phyloP scores from a whole-genome alignment of 2,113 vertebrate genomes.

The Scophthalmus maximus region DNA sequence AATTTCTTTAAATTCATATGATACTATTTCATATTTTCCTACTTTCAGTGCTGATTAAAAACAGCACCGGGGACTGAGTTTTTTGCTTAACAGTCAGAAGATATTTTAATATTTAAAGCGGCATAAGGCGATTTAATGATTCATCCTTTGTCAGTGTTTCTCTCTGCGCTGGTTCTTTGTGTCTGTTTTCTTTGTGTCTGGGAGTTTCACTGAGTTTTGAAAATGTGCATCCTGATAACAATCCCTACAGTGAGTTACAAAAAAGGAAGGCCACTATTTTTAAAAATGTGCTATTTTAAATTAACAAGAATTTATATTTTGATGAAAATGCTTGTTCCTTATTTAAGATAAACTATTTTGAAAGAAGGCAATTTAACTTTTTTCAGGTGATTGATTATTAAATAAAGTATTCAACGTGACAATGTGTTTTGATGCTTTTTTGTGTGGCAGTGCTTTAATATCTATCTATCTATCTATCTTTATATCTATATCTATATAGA shows the following conservation, averaged over 20 bases:
- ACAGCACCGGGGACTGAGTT: background rate
- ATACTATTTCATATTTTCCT: conserved; percentile 4
- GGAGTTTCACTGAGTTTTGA: conserved; percentile 17
- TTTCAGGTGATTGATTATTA: conserved; percentile 67
- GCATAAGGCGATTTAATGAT: background rate
- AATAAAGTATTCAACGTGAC: conserved; percentile 57
- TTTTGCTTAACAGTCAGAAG: background rate
- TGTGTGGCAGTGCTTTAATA: background rate
- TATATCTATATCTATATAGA: background rate
- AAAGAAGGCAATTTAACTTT: conserved; percentile 61
- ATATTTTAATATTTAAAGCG: conserved; percentile 17
- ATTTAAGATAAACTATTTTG: conserved; percentile 75
- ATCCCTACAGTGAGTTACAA: conserved; percentile 33
- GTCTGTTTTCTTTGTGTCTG: conserved; percentile 18
- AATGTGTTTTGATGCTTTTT: conserved; percentile 17
- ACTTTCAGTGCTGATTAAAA: background rate
- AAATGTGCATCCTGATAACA: conserved; percentile 56
- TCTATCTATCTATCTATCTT: background rate
- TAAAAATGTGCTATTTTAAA: conserved; percentile 67
- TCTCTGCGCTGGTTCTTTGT: conserved; percentile 5
- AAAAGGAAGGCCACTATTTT: conserved; percentile 37
- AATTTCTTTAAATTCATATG: conserved; percentile 5
- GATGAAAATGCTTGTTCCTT: conserved; percentile 62
- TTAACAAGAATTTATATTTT: conserved; percentile 74
- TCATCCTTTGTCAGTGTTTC: conserved; percentile 33